Evolutionary conservation across 2,113 vertebrate species (phyloP).

Genomic region (Corythornis cristatus): DNA sequence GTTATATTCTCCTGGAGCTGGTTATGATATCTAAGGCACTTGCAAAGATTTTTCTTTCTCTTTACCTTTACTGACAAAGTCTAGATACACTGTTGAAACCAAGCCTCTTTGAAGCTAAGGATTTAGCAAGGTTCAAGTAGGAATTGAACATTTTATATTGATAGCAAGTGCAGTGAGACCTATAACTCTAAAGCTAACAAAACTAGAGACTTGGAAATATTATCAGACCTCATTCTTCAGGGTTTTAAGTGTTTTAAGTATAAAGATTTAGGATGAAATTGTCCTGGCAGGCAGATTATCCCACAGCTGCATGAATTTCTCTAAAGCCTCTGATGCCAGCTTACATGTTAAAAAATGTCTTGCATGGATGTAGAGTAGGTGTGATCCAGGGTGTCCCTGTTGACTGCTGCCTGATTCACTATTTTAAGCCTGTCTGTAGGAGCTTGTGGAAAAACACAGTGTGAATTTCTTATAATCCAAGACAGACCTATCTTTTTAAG

Average conservation of each 20-base stretch:
- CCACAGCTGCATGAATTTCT: constrained; percentile 49
- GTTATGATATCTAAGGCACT: constrained; percentile 2
- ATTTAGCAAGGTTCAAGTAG: constrained; percentile 8
- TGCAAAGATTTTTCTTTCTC: not conserved
- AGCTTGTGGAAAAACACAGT: constrained; percentile 4
- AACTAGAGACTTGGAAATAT: constrained; percentile 37
- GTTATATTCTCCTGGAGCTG: not conserved
- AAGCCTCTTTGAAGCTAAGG: constrained; percentile 15
- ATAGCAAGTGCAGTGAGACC: not conserved
- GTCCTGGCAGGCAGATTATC: constrained; percentile 53
- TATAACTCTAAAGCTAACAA: constrained; percentile 29
- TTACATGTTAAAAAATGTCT: constrained; percentile 20
- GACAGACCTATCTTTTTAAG: constrained; percentile 28
- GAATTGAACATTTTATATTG: constrained; percentile 1
- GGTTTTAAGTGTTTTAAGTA: constrained; percentile 37
- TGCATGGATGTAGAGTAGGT: not conserved
- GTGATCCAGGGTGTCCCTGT: not conserved
- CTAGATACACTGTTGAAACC: not conserved
- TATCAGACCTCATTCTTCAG: constrained; percentile 41
- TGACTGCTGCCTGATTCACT: not conserved
- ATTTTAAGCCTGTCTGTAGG: not conserved
- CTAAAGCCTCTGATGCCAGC: constrained; percentile 27
- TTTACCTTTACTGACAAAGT: not conserved
- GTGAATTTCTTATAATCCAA: constrained; percentile 8
- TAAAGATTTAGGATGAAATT: constrained; percentile 48